Conservation (phyloP, 2,888 invertebrate species). For the Rosalia funebris region DNA sequence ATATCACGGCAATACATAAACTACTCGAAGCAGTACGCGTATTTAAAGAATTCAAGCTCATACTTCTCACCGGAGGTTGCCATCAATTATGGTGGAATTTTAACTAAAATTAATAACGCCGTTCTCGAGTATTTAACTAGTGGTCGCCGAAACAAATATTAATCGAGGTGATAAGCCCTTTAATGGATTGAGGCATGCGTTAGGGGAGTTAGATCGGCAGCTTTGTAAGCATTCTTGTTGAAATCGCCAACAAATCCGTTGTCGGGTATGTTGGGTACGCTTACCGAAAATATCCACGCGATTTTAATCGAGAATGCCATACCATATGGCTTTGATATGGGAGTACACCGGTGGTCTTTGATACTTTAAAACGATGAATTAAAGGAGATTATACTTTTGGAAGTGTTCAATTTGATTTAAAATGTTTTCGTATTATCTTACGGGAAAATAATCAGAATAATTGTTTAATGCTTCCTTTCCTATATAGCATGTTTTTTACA, state of each 20-base stretch:
- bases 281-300: constrained; percentile 11
- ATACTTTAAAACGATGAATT: too few relatives aligned
- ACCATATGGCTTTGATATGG: background rate
- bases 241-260: constrained; percentile 46
- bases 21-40: constrained; percentile 16
- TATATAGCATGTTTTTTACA: too few relatives aligned
- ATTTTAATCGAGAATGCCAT: constrained; percentile 8
- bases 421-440: too few relatives aligned
- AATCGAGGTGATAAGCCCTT: constrained; percentile 55
- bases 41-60: constrained; percentile 51
- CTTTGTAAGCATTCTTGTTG: constrained; percentile 54
- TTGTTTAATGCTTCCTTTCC: too few relatives aligned
- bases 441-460: too few relatives aligned
- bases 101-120: constrained; percentile 61
- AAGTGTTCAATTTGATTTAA: too few relatives aligned
- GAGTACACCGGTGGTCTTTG: background rate
- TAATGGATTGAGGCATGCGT: constrained; percentile 56
- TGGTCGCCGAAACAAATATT: constrained; percentile 58
- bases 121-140: constrained; percentile 55
- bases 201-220: constrained; percentile 51
- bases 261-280: constrained; percentile 7
- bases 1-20: constrained; percentile 14
- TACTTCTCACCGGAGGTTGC: constrained; percentile 50
- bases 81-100: constrained; percentile 58
- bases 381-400: too few relatives aligned